These are phyloP conservation scores for Pogonophryne albipinna DNA, from an alignment of 2,797 vertebrate species.

Conservation along the genomic window DNA sequence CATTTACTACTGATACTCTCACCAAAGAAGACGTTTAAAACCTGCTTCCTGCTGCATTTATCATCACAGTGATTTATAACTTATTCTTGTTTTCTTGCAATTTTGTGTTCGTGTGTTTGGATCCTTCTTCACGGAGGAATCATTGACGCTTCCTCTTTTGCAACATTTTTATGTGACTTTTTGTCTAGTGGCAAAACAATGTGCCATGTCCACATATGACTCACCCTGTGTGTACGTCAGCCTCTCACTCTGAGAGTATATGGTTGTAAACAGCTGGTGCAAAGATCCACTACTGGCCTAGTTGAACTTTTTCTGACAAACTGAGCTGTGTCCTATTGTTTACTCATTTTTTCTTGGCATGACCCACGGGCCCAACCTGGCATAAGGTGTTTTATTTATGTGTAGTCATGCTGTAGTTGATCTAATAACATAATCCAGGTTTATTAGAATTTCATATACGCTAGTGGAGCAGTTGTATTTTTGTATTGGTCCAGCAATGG, in stretches of 20 bases:
- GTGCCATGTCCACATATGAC: conserved; percentile 36
- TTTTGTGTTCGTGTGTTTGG: not conserved
- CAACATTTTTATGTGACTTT: not conserved
- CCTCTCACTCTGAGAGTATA: conserved; percentile 2
- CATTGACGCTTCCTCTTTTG: not conserved
- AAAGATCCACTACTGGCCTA: conserved; percentile 59
- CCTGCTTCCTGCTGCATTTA: not conserved
- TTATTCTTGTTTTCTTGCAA: not conserved
- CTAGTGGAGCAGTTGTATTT: not conserved
- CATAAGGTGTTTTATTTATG: not conserved
- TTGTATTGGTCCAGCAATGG: not conserved
- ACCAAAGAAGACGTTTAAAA: not conserved
- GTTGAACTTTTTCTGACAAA: conserved; percentile 39
- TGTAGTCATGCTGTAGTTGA: not conserved
- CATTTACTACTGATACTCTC: conserved; percentile 3
- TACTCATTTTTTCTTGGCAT: not conserved
- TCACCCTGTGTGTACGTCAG: conserved; percentile 26
- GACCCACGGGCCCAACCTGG: not conserved
- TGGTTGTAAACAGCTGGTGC: conserved; percentile 61
- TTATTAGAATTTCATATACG: not conserved
- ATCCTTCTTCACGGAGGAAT: not conserved
- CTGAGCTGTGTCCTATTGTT: conserved; percentile 14
- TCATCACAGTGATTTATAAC: not conserved
- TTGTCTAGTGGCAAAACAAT: conserved; percentile 6
- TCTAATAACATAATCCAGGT: not conserved